These are phyloP conservation scores for Thyatira batis DNA, from an alignment of 2,888 invertebrate species.

Conservation along the genomic window DNA sequence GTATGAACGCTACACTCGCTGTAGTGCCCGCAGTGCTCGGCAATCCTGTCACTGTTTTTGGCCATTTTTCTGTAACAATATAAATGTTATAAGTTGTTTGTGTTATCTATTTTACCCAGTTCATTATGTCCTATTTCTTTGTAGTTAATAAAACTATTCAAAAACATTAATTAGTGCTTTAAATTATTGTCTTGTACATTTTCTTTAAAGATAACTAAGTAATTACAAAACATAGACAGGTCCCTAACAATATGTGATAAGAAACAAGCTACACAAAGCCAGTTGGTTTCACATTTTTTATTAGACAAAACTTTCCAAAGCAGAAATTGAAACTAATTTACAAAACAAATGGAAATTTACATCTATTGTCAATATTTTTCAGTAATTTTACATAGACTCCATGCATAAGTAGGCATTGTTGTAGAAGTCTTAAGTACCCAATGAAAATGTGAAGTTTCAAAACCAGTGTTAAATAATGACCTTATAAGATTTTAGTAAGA, in stretches of 20 bases:
- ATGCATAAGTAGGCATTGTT: background rate
- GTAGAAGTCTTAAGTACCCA: background rate
- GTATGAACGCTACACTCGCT: slow-evolving; percentile 96
- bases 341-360: background rate
- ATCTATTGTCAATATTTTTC: background rate
- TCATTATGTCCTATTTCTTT: background rate
- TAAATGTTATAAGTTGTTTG: background rate
- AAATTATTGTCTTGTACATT: too few relatives aligned
- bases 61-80: slow-evolving; percentile 92
- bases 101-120: background rate
- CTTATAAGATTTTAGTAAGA: slow-evolving; percentile 54
- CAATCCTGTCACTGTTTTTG: slow-evolving; percentile 95
- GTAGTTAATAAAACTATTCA: too few relatives aligned
- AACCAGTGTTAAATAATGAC: slow-evolving; percentile 32
- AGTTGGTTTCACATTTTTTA: background rate
- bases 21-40: slow-evolving; percentile 99
- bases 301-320: background rate
- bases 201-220: too few relatives aligned
- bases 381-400: background rate
- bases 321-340: background rate
- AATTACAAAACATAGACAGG: too few relatives aligned
- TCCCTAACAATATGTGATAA: too few relatives aligned
- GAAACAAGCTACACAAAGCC: background rate
- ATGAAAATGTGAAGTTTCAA: background rate
- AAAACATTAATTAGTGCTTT: too few relatives aligned